Conservation (phyloP, 2,888 invertebrate species). For the Ophonus ardosiacus region DNA sequence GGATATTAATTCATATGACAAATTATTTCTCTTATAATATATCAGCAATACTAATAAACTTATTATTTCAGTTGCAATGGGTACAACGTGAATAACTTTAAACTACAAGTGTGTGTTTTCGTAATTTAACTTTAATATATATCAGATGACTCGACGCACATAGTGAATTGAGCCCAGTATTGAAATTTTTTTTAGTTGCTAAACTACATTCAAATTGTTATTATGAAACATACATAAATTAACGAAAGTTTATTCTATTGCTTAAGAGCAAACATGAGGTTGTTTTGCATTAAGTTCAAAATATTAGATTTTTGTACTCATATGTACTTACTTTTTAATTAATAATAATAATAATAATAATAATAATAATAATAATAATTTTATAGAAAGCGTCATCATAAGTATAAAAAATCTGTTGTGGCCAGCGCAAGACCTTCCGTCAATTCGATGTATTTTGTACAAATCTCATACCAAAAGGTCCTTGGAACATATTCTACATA, state of each 20-base stretch:
- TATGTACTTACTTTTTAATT: too few relatives aligned
- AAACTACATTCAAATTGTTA: conserved; percentile 8
- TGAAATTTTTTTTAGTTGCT: background rate
- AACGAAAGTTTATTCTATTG: background rate
- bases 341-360: too few relatives aligned
- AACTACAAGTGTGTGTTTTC: background rate
- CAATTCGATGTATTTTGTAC: too few relatives aligned
- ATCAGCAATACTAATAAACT: background rate
- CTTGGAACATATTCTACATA: too few relatives aligned
- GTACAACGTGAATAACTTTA: background rate
- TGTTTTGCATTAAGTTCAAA: background rate
- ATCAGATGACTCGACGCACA: background rate
- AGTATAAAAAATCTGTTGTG: too few relatives aligned
- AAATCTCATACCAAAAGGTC: too few relatives aligned
- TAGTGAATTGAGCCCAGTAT: background rate
- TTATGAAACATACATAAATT: background rate
- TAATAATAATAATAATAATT: too few relatives aligned
- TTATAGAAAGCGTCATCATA: too few relatives aligned
- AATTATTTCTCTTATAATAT: background rate
- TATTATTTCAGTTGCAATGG: background rate
- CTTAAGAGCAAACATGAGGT: background rate
- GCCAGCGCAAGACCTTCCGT: too few relatives aligned
- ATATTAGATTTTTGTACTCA: too few relatives aligned
- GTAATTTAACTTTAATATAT: background rate
- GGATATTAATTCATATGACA: background rate